Evolutionary conservation across 23 tunicate species (phyloP), one percentile per base, ranked within the genome.

Genomic region (Styela clava): DNA sequence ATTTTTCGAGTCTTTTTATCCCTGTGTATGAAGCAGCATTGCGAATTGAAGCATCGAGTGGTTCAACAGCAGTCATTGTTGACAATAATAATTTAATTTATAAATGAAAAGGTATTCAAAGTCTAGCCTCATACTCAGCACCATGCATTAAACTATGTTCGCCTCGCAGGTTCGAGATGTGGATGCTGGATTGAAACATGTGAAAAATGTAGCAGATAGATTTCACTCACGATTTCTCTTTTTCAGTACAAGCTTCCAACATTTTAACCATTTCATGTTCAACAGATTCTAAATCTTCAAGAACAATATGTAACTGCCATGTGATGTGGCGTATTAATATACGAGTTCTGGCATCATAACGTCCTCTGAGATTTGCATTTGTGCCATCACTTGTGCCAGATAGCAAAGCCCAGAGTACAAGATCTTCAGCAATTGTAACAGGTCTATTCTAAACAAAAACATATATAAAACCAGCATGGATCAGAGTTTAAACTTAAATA

Each of bases 391-490:
- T 37, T 1, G 51, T 26, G 21, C 52, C 81, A 35, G 88, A 79
- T 28, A 87, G 79, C 78, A 93, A 70, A 56, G 89, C 91, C 98
- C 98, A 93, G 23, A 68, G 25, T 2, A 88, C 98, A 52, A 93
- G 25, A 63, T 93, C 98, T 34, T 88, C 79, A 23, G 73, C 87
- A 27, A 93, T 52, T 24, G 74, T 24, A 31, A 69, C 35, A 24
- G 81, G 74, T 51, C 81, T 90, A 26, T 85, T 87, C 98, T 93
- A 37, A 68, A 90, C 64, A 33, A 24, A 35, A 32, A 34, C 23
- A 62, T 56, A 18, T 18, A 32, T 74, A 32, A 32, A 68, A 16
- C 28, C 16, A 22, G 16, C n/a, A 23, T 22, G 18, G 63, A 18
- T 18, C 63, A 56, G 20, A 18, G 63, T 56, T 18, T 56, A 20